Percentiles rank a stretch among this genome's conserved stretches.
These are phyloP conservation scores for Neomorphus geoffroyi DNA, from an alignment of 2,797 vertebrate genomes.

Conservation along the genomic window DNA sequence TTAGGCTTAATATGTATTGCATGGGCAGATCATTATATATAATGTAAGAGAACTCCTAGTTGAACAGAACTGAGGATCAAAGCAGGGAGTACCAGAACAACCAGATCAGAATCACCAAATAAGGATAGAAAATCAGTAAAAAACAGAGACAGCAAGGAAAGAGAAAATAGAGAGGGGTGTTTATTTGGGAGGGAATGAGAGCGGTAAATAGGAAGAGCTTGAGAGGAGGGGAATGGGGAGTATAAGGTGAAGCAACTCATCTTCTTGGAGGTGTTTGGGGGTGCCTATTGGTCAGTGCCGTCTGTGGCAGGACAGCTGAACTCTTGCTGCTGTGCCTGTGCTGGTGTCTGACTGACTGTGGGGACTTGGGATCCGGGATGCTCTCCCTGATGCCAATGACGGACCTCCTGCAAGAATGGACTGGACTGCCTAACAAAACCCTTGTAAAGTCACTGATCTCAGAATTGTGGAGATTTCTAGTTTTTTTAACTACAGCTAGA, in stretches of 20 bases:
- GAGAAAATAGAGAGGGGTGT: not conserved
- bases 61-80: not conserved
- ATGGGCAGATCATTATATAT: not conserved
- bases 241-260: not conserved
- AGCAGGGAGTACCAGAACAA: not conserved
- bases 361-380: accelerated
- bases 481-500: not conserved
- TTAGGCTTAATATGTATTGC: not conserved
- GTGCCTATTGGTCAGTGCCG: not conserved
- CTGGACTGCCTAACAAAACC: not conserved
- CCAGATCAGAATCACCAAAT: not conserved
- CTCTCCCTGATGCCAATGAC: not conserved
- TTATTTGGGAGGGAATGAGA: not conserved
- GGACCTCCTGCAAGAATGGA: not conserved
- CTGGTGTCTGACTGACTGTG: not conserved
- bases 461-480: not conserved
- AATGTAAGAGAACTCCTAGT: not conserved
- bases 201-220: not conserved
- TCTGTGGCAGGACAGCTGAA: not conserved
- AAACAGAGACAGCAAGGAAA: not conserved
- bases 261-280: not conserved
- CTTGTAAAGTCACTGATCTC: not conserved
- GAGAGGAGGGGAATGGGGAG: accelerated
- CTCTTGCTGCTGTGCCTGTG: not conserved
- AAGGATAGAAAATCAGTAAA: not conserved